These are phyloP conservation scores for Agrotis ipsilon DNA, from an alignment of 2,888 invertebrate genomes.

Conservation along the genomic window DNA sequence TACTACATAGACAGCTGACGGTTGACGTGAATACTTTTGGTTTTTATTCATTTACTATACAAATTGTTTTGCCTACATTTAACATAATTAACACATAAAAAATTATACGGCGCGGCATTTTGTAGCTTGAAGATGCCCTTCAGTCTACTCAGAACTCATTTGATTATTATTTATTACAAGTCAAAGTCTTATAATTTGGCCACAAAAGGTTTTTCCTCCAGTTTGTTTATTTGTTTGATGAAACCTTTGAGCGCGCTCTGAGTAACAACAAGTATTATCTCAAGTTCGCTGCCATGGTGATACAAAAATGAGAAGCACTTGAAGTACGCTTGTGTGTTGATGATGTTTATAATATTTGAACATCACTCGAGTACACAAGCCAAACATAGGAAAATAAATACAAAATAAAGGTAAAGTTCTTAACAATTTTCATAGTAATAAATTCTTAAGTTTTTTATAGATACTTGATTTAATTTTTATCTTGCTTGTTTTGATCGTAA, in stretches of 20 bases:
- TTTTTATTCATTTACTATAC: too few relatives aligned
- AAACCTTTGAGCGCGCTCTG: conserved; percentile 19
- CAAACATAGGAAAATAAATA: neutral
- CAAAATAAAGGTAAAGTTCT: neutral
- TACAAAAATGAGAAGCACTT: conserved; percentile 3
- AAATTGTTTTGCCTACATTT: too few relatives aligned
- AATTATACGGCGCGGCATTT: too few relatives aligned
- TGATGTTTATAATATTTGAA: conserved; percentile 11
- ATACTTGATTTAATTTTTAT: neutral
- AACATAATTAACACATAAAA: too few relatives aligned
- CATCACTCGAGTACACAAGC: neutral
- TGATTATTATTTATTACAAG: neutral
- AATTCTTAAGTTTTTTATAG: neutral
- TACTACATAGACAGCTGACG: too few relatives aligned
- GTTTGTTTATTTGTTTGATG: neutral
- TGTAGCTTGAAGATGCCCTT: too few relatives aligned
- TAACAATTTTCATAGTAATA: neutral
- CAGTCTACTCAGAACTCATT: too few relatives aligned
- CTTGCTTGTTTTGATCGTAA: neutral
- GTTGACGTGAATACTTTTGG: too few relatives aligned
- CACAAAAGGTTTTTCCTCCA: neutral
- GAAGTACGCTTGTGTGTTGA: neutral
- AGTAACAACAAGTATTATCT: conserved; percentile 14
- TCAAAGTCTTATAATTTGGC: neutral
- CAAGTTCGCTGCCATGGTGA: conserved; percentile 30